Base-by-base conservation (phyloP, 2,888 invertebrate genomes). In the Eudasyphora cyanicolor region DNA sequence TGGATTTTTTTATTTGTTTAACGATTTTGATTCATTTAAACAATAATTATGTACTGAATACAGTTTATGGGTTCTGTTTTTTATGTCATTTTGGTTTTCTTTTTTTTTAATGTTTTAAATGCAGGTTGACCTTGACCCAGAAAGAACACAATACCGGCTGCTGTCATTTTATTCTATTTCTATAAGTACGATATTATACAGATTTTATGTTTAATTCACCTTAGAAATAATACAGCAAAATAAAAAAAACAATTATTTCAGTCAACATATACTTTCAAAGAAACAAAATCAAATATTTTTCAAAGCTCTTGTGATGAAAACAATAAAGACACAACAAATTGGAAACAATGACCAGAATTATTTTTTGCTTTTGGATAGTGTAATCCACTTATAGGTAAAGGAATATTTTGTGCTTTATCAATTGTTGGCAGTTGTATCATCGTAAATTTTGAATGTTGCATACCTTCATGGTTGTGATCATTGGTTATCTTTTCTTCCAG, bases 101-200 rank as follows among this genome's bases (percentile, higher is more conserved):
- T 38, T n/a, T 54, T 49, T 45, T 8, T 42, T 49, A 35, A 70
- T 54, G 24, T 38, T 49, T 81, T 78, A 57, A 62, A 75, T 84
- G 78, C 81, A 81, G 32, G 71, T 60, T 81, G 84, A 81, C 84
- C 81, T 84, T 84, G 84, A 84, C 84, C 84, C 69, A 84, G 73
- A 84, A 76, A 84, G 64, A 81, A 84, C 45, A 54, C 78, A 81
- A 78, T 78, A 81, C 64, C 71, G 51, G 19, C 49, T 70, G 35
- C 51, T 19, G 69, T 29, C 49, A 21, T 57, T 67, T 10, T 38
- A 69, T 69, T 49, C 49, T 12, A 24, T 14, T 69, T 49, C 17
- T 45, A 69, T 49, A 29, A 49, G 45, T 29, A 49, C 49, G 29
- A 69, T 69, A 69, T 57, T 24, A 35, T 24, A 38, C 21, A 29